Evolutionary conservation across 2,113 vertebrate species (phyloP).

Genomic region (Paradisaea rubra): DNA sequence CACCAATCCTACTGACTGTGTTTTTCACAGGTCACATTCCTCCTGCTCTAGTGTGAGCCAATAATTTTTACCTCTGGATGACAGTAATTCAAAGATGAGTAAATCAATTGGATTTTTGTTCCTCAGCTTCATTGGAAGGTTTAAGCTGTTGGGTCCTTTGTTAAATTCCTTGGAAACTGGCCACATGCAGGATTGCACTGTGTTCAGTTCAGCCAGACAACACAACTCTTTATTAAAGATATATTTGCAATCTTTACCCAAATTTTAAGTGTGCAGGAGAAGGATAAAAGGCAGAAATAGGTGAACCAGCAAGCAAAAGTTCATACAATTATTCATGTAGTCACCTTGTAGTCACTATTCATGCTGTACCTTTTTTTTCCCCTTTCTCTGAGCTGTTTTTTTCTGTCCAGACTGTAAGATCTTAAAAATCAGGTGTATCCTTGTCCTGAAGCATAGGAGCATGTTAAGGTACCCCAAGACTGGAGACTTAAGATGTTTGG

Average conservation of each 20-base stretch:
- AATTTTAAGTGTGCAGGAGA: background rate
- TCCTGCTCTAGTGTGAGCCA: background rate
- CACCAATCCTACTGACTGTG: background rate
- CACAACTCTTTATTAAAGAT: background rate
- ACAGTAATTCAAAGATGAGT: background rate
- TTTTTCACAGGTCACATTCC: background rate
- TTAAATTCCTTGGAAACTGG: background rate
- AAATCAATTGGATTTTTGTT: background rate
- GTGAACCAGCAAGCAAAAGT: background rate
- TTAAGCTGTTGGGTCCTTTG: background rate
- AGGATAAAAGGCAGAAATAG: background rate
- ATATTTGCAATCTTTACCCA: background rate
- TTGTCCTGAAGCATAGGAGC: background rate
- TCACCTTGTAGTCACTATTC: background rate
- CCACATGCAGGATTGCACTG: background rate
- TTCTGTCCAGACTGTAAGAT: background rate
- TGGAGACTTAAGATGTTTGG: background rate
- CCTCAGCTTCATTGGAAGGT: background rate
- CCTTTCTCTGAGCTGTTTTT: background rate
- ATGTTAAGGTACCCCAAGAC: background rate
- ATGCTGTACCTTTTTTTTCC: background rate
- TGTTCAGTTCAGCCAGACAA: background rate
- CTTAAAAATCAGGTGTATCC: background rate
- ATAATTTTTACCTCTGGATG: background rate
- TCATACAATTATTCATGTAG: background rate